Evolutionary conservation across 2,113 vertebrate genomes (phyloP), one percentile per base, ranked within the genome.

Genomic region (Tachycineta bicolor): DNA sequence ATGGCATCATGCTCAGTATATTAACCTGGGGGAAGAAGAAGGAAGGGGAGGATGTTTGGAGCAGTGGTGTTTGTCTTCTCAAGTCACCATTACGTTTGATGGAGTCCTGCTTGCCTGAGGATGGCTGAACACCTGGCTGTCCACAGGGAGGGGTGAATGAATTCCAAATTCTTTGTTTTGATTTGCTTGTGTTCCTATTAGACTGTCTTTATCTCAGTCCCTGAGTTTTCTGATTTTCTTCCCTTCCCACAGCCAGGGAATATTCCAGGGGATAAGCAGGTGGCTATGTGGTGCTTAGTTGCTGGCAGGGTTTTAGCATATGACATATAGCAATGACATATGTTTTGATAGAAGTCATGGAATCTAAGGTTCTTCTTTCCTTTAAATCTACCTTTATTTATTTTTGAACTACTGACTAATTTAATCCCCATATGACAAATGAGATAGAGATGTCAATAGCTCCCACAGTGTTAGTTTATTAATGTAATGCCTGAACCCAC

Each of bases 11-110:
- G 31, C 10, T 68, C 56, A 69, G 21, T 31, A 11, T 28, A 24
- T 56, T 33, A 83, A 55, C 31, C 25, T 34, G 26, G 25, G 34
- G 41, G 12, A 34, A 47, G 39, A 50, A 44, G 22, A 53, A 41
- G 63, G 29, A 76, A 55, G 21, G 33, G 41, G 31, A 76, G 31
- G 55, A 43, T 76, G 41, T 55, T 41, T 69, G 63, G 41, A 83
- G 55, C 9, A 5, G 44, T 60, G 62, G 4, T 0, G 0, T 89
- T 53, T 75, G 29, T 76, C 25, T 49, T 77, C 63, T 26, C 5
- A 43, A 63, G 41, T 90, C 34, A 56, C n/a, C 10, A 4, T 56
- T 43, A 11, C 17, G 22, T 13, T 5, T 41, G 49, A 34, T 55
- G 34, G 34, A 76, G 12, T 25, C n/a, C 25, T 76, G n/a, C 34